phyloP scores from a whole-genome alignment of 1,140 invertebrate genomes.

The Portunus trituberculatus region DNA sequence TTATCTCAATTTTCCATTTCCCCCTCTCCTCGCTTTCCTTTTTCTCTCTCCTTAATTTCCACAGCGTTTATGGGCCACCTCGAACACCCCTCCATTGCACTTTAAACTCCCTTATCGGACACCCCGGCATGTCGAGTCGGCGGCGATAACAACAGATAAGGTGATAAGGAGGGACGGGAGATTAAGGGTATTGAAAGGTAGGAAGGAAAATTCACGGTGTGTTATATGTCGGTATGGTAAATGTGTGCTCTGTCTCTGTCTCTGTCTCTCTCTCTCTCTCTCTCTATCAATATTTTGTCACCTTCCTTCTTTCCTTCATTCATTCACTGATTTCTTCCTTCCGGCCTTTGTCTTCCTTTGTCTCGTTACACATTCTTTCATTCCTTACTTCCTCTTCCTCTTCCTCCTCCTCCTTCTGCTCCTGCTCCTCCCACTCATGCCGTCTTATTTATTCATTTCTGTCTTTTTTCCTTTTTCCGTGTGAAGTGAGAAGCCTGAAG shows the following conservation, averaged over 20 bases:
- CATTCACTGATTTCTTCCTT: too few relatives aligned
- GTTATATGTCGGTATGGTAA: too few relatives aligned
- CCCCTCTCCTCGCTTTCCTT: neutral
- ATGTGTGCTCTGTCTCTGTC: neutral
- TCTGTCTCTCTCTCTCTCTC: neutral
- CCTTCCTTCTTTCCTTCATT: neutral
- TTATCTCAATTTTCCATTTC: conserved; percentile 15
- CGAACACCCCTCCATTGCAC: neutral
- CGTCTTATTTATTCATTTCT: too few relatives aligned
- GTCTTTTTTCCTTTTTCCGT: too few relatives aligned
- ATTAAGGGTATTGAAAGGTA: neutral
- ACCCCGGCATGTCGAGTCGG: neutral
- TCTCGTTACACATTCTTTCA: neutral
- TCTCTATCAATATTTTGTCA: neutral
- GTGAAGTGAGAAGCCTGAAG: too few relatives aligned
- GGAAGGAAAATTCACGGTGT: too few relatives aligned
- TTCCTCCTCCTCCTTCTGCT: too few relatives aligned
- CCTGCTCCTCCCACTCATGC: too few relatives aligned
- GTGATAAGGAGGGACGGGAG: neutral
- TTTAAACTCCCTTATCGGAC: neutral
- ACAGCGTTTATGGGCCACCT: neutral
- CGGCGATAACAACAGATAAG: neutral
- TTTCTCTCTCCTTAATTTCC: neutral
- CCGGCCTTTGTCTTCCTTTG: neutral
- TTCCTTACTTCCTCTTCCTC: neutral